These are phyloP conservation scores for Diploscapter pachys DNA, from an alignment of 1,140 invertebrate genomes.

Conservation along the genomic window DNA sequence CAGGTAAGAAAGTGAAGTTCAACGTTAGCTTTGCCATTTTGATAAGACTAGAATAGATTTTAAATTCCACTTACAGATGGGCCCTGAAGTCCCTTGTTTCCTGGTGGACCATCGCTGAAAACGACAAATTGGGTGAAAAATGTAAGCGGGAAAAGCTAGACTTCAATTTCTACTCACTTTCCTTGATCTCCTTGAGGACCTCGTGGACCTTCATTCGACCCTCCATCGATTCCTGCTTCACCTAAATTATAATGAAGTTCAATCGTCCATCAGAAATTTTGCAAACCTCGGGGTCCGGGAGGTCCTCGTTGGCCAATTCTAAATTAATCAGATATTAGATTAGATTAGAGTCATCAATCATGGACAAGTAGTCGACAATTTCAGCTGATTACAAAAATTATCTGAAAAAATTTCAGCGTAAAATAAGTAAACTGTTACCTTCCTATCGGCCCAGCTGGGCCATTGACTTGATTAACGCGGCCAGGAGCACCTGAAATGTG, in stretches of 20 bases:
- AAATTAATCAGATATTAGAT: too few species aligned
- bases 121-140: too few species aligned
- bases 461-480: slow-evolving; percentile 50
- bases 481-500: slow-evolving; percentile 37
- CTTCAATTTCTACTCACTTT: slow-evolving; percentile 4
- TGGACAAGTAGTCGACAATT: too few species aligned
- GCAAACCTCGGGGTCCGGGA: slow-evolving; percentile 44
- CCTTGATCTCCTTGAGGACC: slow-evolving; percentile 45
- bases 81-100: too few species aligned
- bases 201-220: slow-evolving; percentile 45
- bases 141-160: not conserved
- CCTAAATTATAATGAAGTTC: slow-evolving; percentile 29
- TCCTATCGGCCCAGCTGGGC: slow-evolving; percentile 51
- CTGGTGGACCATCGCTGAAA: too few species aligned
- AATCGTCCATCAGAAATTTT: slow-evolving; percentile 34
- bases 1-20: too few species aligned
- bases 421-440: too few species aligned
- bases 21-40: too few species aligned
- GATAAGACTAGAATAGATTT: too few species aligned
- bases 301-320: slow-evolving; percentile 36
- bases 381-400: not conserved
- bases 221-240: slow-evolving; percentile 43
- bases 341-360: too few species aligned
- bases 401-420: not conserved
- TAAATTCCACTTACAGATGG: too few species aligned